Evolutionary conservation across 2,113 vertebrate species (phyloP).

Genomic region (Phalacrocorax aristotelis): DNA sequence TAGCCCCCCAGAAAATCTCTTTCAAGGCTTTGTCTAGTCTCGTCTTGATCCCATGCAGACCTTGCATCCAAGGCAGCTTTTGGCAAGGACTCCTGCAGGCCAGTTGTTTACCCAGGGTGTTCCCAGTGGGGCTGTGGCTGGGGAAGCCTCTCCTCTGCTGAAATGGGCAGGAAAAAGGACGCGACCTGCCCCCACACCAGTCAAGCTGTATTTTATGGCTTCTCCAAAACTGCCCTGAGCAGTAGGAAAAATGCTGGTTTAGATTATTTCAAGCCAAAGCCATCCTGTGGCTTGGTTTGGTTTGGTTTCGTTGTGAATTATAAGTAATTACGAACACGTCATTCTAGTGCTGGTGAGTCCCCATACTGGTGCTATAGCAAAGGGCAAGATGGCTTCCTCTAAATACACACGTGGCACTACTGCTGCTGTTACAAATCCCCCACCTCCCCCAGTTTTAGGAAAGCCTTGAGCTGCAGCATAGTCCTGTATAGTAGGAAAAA

Average conservation of each 20-base stretch:
- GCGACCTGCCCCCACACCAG: background rate
- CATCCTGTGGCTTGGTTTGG: background rate
- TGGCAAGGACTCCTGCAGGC: background rate
- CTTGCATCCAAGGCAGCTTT: background rate
- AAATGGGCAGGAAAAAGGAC: background rate
- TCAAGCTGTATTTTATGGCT: background rate
- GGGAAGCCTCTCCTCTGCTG: background rate
- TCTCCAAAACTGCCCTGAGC: background rate
- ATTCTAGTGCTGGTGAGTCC: background rate
- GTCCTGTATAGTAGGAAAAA: background rate
- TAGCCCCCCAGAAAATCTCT: background rate
- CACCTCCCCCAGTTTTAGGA: background rate
- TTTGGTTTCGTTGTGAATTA: background rate
- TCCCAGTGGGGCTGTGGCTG: background rate
- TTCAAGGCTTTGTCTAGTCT: background rate
- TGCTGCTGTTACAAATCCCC: background rate
- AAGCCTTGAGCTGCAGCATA: background rate
- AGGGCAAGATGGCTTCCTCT: background rate
- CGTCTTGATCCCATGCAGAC: rapidly evolving
- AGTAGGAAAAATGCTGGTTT: background rate
- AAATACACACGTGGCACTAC: background rate
- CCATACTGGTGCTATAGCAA: background rate
- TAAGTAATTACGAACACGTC: background rate
- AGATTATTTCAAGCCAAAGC: background rate
- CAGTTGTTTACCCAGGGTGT: background rate